Base-by-base conservation (phyloP, 2,797 vertebrate genomes). In the Tauraco hartlaubi region DNA sequence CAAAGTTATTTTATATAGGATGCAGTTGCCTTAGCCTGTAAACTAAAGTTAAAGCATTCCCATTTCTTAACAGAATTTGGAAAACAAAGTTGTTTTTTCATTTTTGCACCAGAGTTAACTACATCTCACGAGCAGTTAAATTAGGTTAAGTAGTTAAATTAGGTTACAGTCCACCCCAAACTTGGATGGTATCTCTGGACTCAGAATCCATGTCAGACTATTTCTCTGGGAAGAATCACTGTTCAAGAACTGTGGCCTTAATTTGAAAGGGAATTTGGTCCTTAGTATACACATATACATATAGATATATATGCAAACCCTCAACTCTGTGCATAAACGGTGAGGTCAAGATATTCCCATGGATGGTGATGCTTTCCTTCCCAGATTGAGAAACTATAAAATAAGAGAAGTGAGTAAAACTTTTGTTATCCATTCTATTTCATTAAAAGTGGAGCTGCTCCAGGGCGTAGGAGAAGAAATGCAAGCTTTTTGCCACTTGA, bases 121-220 rank as follows among this genome's bases (percentile, higher is more conserved):
- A 48, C 41, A 67, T 68, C 69, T 93, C 83, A 78, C 2, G 12
- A 92, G 55, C 55, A 96, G 43, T 71, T 95, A 88, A 95, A 96
- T 94, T 92, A 91, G 78, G 33, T 94, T 89, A 95, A 92, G 72
- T 33, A 80, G 44, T 87, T 81, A 83, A 91, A 96, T 96, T 88
- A 81, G 91, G 92, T 93, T 93, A 94, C 49, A 66, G 67, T 87
- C 51, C 74, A 88, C 22, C 6, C 43, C 61, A 81, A 55, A 76
- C 62, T 94, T 95, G 93, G 88, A 96, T 37, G 54, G 41, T 75
- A 84, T 64, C 77, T 84, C 63, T 68, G 63, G 62, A 74, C 62
- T 95, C 58, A 63, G 55, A 85, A 86, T 69, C n/a, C 59, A 63
- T 6, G 35, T 86, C 79, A 88, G 62, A 64, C 11, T 44, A 3